Percentiles rank a stretch among this genome's conserved stretches.
These are phyloP conservation scores for Rhombomys opimus DNA, from an alignment of 2,113 vertebrate genomes.

Conservation along the genomic window DNA sequence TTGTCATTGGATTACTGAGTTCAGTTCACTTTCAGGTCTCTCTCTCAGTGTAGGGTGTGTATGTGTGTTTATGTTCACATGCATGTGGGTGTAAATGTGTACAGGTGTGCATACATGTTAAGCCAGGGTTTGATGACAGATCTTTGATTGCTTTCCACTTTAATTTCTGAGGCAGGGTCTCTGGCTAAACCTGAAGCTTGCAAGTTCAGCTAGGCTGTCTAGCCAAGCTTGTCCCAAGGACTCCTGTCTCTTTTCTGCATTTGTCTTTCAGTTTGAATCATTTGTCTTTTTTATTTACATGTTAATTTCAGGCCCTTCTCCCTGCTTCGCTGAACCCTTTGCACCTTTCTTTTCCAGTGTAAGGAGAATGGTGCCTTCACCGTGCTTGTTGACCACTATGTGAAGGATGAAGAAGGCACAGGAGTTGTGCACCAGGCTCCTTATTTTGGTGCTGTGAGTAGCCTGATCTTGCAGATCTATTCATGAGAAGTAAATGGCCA, in stretches of 20 bases:
- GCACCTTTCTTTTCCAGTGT: constrained; percentile 86
- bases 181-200: background rate
- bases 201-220: background rate
- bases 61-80: background rate
- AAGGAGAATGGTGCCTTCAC: constrained; percentile 93
- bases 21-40: background rate
- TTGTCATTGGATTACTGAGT: background rate
- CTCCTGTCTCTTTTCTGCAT: background rate
- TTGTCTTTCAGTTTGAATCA: background rate
- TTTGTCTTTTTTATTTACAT: background rate
- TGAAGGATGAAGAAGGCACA: constrained; percentile 97
- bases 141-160: background rate
- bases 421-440: constrained; percentile 98
- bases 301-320: background rate
- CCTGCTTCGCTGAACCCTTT: background rate
- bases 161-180: background rate
- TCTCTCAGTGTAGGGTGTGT: background rate
- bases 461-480: background rate
- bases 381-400: constrained; percentile 93
- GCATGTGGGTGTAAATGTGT: no score
- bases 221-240: background rate
- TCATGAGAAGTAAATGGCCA: background rate
- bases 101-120: no score
- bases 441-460: constrained; percentile 98
- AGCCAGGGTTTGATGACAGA: background rate